Percentiles rank a stretch among this genome's conserved stretches.
These are phyloP conservation scores for Mylabris phalerata DNA, from an alignment of 1,140 invertebrate genomes.

Conservation along the genomic window DNA sequence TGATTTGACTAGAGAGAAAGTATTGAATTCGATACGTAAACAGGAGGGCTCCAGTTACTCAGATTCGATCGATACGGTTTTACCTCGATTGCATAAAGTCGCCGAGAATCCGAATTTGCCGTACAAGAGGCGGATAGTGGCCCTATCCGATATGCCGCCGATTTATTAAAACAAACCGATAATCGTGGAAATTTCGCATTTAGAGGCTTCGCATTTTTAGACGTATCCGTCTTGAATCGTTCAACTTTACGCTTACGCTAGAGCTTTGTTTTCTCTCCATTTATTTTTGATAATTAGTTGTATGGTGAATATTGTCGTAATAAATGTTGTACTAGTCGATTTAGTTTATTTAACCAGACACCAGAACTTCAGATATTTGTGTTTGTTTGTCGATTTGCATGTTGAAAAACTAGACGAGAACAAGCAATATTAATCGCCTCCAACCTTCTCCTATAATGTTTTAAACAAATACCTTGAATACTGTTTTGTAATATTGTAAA, in stretches of 20 bases:
- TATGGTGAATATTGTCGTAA: too few species aligned
- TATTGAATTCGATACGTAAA: constrained; percentile 45
- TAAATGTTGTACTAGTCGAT: too few species aligned
- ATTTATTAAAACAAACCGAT: constrained; percentile 21
- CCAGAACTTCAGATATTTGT: too few species aligned
- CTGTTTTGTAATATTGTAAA: too few species aligned
- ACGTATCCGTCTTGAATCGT: too few species aligned
- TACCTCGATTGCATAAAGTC: constrained; percentile 50
- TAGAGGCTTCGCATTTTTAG: not conserved
- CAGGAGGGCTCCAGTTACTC: constrained; percentile 31
- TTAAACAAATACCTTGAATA: too few species aligned
- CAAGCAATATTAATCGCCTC: too few species aligned
- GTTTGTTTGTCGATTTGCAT: too few species aligned
- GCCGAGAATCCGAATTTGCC: constrained; percentile 36
- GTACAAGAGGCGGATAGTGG: constrained; percentile 36
- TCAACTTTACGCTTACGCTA: not conserved
- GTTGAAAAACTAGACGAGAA: too few species aligned
- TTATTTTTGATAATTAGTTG: too few species aligned
- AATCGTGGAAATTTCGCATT: not conserved
- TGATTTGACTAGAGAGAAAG: constrained; percentile 53
- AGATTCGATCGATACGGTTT: constrained; percentile 54
- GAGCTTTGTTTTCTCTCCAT: not conserved
- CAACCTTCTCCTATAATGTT: too few species aligned
- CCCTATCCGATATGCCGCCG: constrained; percentile 28
- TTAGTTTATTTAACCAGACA: too few species aligned